phyloP scores from a whole-genome alignment of 1,140 invertebrate species.

The Drosophila seguyi region DNA sequence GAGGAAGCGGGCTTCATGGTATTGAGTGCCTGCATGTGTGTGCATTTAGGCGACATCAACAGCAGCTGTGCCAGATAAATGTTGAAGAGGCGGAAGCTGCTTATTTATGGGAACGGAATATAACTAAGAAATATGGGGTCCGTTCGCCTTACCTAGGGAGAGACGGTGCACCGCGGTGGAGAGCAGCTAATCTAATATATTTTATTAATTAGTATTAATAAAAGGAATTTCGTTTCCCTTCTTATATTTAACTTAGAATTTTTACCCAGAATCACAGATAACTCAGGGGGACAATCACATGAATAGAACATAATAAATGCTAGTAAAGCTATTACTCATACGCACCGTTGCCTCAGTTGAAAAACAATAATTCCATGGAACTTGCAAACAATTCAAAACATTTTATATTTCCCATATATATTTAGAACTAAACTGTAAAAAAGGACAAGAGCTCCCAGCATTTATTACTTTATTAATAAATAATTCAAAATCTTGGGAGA shows the following conservation, averaged over 20 bases:
- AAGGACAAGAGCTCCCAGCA: background rate
- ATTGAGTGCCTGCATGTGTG: slow-evolving; percentile 37
- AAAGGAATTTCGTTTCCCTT: no score
- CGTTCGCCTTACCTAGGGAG: background rate
- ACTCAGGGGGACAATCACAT: no score
- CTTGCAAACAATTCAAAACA: background rate
- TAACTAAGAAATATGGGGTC: background rate
- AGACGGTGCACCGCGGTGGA: background rate
- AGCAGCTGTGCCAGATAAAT: slow-evolving; percentile 25
- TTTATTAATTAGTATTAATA: no score
- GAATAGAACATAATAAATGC: background rate
- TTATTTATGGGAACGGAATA: background rate
- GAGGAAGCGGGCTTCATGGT: background rate
- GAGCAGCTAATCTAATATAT: no score
- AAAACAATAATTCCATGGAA: no score
- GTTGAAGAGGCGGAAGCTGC: background rate
- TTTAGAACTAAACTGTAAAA: no score
- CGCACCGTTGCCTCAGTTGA: background rate
- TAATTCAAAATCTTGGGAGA: no score
- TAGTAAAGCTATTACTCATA: background rate
- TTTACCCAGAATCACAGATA: no score
- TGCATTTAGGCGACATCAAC: slow-evolving; percentile 24
- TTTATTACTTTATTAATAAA: no score
- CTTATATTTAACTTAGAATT: no score
- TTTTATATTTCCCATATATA: no score